phyloP scores from a whole-genome alignment of 2,113 vertebrate species.

The Glaucidium brasilianum region DNA sequence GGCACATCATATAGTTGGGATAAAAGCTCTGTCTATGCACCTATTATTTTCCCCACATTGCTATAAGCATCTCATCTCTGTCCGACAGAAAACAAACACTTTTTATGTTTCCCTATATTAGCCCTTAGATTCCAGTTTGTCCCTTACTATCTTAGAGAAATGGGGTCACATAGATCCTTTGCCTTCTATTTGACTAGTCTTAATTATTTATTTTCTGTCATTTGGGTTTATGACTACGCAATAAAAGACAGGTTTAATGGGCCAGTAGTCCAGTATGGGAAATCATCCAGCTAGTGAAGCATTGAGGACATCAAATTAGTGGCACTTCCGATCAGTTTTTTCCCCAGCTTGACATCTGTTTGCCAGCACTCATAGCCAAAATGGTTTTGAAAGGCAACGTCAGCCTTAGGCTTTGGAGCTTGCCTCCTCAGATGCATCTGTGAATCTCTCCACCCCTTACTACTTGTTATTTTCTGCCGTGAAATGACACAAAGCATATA shows the following conservation, averaged over 20 bases:
- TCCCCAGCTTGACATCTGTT: constrained; percentile 24
- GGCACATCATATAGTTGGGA: not conserved
- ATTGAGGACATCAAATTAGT: constrained; percentile 36
- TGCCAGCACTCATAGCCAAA: not conserved
- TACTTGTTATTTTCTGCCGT: constrained; percentile 6
- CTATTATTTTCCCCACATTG: not conserved
- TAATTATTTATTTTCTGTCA: constrained; percentile 65
- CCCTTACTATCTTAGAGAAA: not conserved
- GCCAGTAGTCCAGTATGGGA: constrained; percentile 34
- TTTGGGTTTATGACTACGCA: constrained; percentile 53
- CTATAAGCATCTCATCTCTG: not conserved
- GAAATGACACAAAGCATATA: not conserved
- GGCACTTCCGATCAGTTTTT: not conserved
- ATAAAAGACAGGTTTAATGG: constrained; percentile 60
- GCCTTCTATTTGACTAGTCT: constrained; percentile 39
- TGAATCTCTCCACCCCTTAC: not conserved
- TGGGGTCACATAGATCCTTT: not conserved
- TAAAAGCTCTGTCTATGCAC: not conserved
- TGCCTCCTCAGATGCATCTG: not conserved
- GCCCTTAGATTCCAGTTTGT: constrained; percentile 5
- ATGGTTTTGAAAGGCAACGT: constrained; percentile 22
- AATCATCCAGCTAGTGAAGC: constrained; percentile 42
- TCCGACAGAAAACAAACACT: not conserved
- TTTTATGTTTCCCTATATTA: not conserved
- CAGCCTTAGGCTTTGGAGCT: constrained; percentile 14